Evolutionary conservation across 2,888 invertebrate species (phyloP), one percentile per base, ranked within the genome.

Genomic region (Yponomeuta cagnagella): DNA sequence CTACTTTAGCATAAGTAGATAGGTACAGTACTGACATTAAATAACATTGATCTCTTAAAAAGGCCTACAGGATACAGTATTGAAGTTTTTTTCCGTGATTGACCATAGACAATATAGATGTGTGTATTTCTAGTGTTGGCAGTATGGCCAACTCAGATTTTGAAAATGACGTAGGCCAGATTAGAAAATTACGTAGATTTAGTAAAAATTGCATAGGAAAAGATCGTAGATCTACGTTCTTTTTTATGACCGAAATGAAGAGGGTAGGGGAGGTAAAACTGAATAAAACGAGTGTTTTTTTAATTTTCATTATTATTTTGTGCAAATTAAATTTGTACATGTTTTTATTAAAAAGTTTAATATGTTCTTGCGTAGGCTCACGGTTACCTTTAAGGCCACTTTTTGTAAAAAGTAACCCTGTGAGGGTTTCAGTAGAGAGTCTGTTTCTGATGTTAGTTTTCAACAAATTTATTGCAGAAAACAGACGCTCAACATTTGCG

Each of bases 281-380:
- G 63, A 63, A 23, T 30, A 63, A 63, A 63, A 63, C 23, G n/a
- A 63, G 63, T n/a, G 63, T 23, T 63, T 63, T 63, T 63, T 23
- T 63, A 63, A 63, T 63, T 23, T 63, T 63, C n/a, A 63, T 63
- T 63, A 63, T 23, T 63, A 63, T 71, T 71, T 71, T 67, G 63
- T 66, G n/a, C 63, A 68, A 63, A 71, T 68, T 68, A 64, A 68
- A 68, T 64, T 71, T 63, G 68, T 68, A 68, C 68, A 48, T 71
- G 68, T 71, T 31, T 69, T 71, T 71, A 63, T 64, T 71, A 71
- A 71, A 71, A 71, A 68, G 68, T 48, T 71, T 69, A 15, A 71
- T 9, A 64, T 71, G 69, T 71, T 71, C 71, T 48, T 71, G 75
- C 75, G 72, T 75, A 77, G 71, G 76, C 75, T 23, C 75, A 76